Percentiles rank a stretch among this genome's conserved stretches.
Evolutionary conservation across 2,113 vertebrate genomes (phyloP).

Genomic region (Nothobranchius kuhntae): DNA sequence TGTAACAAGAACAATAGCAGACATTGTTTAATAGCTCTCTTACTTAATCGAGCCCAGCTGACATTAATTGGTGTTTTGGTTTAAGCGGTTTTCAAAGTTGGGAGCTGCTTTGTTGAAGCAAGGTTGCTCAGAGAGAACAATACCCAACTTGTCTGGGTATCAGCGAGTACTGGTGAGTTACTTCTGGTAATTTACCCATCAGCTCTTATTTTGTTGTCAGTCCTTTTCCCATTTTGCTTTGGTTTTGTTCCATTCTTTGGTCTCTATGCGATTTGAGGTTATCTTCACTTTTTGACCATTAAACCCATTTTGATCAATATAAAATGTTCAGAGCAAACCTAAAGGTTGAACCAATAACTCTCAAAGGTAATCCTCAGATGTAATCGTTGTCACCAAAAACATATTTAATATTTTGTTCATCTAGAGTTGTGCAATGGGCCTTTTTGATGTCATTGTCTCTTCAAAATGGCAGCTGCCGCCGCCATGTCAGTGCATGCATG

Average conservation of each 20-base stretch:
- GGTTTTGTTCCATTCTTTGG: no score
- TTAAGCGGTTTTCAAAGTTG: conserved; percentile 87
- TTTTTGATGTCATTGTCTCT: conserved; percentile 15
- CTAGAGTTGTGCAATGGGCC: not conserved
- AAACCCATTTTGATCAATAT: conserved; percentile 3
- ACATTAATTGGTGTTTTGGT: conserved; percentile 85
- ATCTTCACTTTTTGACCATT: not conserved
- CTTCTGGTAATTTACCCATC: conserved; percentile 25
- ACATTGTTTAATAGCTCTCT: conserved; percentile 74
- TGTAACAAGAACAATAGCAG: conserved; percentile 64
- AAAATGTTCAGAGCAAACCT: not conserved
- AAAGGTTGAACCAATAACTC: not conserved
- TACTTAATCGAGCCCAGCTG: conserved; percentile 68
- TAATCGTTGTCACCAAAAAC: not conserved
- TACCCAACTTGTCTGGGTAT: conserved; percentile 68
- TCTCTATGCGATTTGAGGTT: no score
- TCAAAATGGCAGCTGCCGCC: conserved; percentile 75
- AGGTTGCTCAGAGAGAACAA: conserved; percentile 70
- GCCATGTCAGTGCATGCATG: conserved; percentile 65
- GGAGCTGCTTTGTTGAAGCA: conserved; percentile 71
- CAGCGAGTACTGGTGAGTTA: conserved; percentile 36
- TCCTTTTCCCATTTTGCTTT: no score
- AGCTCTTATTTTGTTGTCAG: not conserved
- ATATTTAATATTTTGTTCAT: not conserved
- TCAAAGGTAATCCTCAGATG: not conserved